A percentile compares a stretch with the other conserved stretches of the same genome.
Conservation (phyloP, 2,113 vertebrate species). For the sheep (Ovis aries) region ARS-UI_Ramb_v3.0 NC_056058.1:21785501-21786000, state of each 20-base stretch:
- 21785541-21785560: not conserved
- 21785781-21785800: not conserved
- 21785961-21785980: not conserved
- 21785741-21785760: not conserved
- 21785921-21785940: not conserved
- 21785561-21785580: not conserved
- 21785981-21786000: not conserved
- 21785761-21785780: fast-evolving
- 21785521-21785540: not conserved
- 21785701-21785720: not conserved
- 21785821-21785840: not conserved
- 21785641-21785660: not conserved
- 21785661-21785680: not conserved
- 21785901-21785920: not conserved
- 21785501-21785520: not conserved
- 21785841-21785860: fast-evolving
- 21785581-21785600: not conserved
- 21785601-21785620: not conserved
- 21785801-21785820: not conserved
- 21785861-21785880: not conserved
- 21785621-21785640: not conserved
- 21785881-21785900: not conserved
- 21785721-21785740: not conserved
- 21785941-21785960: not conserved
- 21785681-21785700: not conserved